Conservation (phyloP, 2,797 vertebrate genomes). For the Poecile montanus region DNA sequence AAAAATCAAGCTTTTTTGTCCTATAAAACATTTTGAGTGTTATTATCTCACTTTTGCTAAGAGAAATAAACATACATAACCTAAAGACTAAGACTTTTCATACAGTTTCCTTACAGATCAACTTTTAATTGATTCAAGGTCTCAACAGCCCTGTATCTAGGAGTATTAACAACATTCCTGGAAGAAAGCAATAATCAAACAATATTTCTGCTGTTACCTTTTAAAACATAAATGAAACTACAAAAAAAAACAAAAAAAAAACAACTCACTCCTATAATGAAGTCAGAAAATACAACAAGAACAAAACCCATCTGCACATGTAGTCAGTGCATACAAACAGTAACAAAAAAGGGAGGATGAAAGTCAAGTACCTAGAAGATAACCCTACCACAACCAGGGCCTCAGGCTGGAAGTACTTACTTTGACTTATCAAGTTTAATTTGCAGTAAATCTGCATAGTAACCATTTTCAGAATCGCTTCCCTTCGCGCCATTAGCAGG, state of each 20-base stretch:
- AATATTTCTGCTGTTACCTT: not conserved
- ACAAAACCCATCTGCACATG: not conserved
- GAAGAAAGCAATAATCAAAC: not conserved
- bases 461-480: slow-evolving; percentile 73
- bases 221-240: not conserved
- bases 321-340: not conserved
- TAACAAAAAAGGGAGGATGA: not conserved
- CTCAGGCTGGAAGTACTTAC: slow-evolving; percentile 75
- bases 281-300: not conserved
- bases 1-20: not conserved
- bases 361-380: not conserved
- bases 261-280: accelerated
- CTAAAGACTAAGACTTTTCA: not conserved
- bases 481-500: not conserved
- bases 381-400: not conserved
- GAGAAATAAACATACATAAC: not conserved
- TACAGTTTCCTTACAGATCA: not conserved
- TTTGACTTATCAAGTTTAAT: slow-evolving; percentile 88
- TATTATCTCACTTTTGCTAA: not conserved
- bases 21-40: not conserved
- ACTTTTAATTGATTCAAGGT: not conserved
- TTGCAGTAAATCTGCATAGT: slow-evolving; percentile 90
- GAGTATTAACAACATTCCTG: not conserved
- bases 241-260: not conserved
- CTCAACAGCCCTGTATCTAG: not conserved